A percentile compares a stretch with the other conserved stretches of the same genome.
These are phyloP conservation scores for Paraescarpia echinospica DNA, from an alignment of 1,140 invertebrate species.

Conservation along the genomic window DNA sequence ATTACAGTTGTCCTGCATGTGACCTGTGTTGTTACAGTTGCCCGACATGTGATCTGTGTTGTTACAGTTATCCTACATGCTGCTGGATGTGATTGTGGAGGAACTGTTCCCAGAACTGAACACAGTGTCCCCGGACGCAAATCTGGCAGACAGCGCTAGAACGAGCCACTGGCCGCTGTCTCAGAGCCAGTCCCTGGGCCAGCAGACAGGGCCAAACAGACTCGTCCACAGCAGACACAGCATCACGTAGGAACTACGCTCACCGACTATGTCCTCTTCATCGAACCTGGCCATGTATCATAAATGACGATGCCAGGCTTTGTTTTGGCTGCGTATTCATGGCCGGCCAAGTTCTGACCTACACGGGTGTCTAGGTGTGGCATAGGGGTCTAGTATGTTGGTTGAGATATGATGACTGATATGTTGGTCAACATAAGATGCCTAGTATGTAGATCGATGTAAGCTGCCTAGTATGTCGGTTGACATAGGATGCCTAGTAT, in stretches of 20 bases:
- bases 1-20: neutral
- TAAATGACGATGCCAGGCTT: neutral
- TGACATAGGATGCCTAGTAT: no score
- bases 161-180: neutral
- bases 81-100: conserved; percentile 47
- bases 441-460: no score
- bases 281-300: no score
- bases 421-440: no score
- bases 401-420: no score
- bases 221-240: neutral
- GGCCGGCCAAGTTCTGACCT: neutral
- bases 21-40: conserved; percentile 39
- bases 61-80: conserved; percentile 49
- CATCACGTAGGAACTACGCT: neutral
- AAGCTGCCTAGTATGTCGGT: neutral
- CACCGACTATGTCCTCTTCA: neutral
- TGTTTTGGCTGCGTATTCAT: neutral
- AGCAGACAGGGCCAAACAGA: neutral
- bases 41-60: conserved; percentile 11
- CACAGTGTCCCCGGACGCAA: neutral
- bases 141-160: neutral
- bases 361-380: neutral
- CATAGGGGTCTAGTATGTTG: neutral
- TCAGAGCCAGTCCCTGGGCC: neutral
- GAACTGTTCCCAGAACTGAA: conserved; percentile 52